These are phyloP conservation scores for Proterorhinus semilunaris DNA, from an alignment of 2,113 vertebrate species.

Conservation along the genomic window DNA sequence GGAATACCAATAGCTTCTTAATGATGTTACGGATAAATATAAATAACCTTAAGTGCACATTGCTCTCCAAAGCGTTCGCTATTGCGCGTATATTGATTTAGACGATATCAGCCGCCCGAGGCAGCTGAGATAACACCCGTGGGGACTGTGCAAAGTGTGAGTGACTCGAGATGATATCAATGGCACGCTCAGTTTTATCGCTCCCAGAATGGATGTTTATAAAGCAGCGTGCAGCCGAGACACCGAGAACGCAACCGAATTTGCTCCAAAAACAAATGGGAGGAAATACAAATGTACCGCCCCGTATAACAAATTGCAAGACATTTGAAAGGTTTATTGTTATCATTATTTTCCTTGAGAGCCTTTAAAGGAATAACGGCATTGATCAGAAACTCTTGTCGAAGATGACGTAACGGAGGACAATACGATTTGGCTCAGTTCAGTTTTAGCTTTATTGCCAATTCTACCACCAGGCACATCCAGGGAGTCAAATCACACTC, in stretches of 20 bases:
- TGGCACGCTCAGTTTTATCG: background rate
- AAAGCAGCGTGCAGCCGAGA: background rate
- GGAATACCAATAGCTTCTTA: background rate
- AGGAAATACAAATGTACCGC: background rate
- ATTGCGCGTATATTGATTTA: slow-evolving; percentile 5
- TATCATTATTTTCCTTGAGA: too few species aligned
- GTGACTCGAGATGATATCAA: slow-evolving; percentile 1
- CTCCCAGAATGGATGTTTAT: background rate
- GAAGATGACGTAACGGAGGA: too few species aligned
- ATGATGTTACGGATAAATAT: background rate
- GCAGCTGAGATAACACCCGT: slow-evolving; percentile 4
- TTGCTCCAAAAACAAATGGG: background rate
- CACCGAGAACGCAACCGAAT: background rate
- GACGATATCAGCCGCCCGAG: slow-evolving; percentile 16
- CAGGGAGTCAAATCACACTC: too few species aligned
- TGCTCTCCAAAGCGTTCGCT: too few species aligned
- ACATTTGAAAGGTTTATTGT: too few species aligned
- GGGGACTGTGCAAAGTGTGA: background rate
- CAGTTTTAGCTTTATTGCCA: too few species aligned
- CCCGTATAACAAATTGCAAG: background rate
- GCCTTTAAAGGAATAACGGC: too few species aligned
- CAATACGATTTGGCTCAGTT: too few species aligned
- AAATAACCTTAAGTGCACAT: slow-evolving; percentile 1
- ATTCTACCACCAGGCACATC: too few species aligned
- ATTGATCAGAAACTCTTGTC: too few species aligned